These are phyloP conservation scores for Lophius americanus DNA, from an alignment of 2,797 vertebrate genomes.

Conservation along the genomic window DNA sequence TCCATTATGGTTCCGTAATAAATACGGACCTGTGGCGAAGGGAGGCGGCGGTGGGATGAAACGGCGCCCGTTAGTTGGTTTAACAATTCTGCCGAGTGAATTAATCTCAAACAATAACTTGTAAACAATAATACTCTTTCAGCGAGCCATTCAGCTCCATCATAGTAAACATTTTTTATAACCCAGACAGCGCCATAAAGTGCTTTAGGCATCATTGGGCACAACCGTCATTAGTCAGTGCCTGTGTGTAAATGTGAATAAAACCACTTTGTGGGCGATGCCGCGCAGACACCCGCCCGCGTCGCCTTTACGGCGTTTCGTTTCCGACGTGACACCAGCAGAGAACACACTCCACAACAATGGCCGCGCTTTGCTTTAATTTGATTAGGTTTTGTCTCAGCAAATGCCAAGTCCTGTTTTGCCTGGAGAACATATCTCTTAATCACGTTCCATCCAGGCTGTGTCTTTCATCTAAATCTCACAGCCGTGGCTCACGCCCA, in stretches of 20 bases:
- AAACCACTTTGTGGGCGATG: slow-evolving; percentile 51
- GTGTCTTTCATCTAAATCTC: slow-evolving; percentile 84
- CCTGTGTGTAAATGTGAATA: slow-evolving; percentile 69
- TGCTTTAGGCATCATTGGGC: slow-evolving; percentile 77
- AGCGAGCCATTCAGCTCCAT: slow-evolving; percentile 74
- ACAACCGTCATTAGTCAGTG: slow-evolving; percentile 74
- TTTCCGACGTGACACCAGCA: slow-evolving; percentile 74
- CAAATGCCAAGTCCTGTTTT: slow-evolving; percentile 84
- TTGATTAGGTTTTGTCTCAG: slow-evolving; percentile 85
- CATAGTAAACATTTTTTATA: slow-evolving; percentile 79
- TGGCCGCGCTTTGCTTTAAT: slow-evolving; percentile 84
- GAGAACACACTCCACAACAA: slow-evolving; percentile 75
- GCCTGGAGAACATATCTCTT: slow-evolving; percentile 84
- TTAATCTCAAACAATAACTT: slow-evolving; percentile 75
- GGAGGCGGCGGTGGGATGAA: slow-evolving; percentile 8
- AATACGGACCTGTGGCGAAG: slow-evolving; percentile 10
- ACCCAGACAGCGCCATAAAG: slow-evolving; percentile 77
- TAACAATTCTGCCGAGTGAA: slow-evolving; percentile 67
- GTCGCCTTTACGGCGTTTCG: slow-evolving; percentile 73
- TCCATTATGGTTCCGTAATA: slow-evolving; percentile 54
- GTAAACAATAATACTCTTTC: slow-evolving; percentile 75
- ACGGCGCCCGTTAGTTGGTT: slow-evolving; percentile 40
- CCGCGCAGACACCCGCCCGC: slow-evolving; percentile 61
- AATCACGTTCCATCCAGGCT: slow-evolving; percentile 84
- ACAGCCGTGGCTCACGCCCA: slow-evolving; percentile 82